These are phyloP conservation scores for Diadegma fenestrale DNA, from an alignment of 2,888 invertebrate species.

Conservation along the genomic window DNA sequence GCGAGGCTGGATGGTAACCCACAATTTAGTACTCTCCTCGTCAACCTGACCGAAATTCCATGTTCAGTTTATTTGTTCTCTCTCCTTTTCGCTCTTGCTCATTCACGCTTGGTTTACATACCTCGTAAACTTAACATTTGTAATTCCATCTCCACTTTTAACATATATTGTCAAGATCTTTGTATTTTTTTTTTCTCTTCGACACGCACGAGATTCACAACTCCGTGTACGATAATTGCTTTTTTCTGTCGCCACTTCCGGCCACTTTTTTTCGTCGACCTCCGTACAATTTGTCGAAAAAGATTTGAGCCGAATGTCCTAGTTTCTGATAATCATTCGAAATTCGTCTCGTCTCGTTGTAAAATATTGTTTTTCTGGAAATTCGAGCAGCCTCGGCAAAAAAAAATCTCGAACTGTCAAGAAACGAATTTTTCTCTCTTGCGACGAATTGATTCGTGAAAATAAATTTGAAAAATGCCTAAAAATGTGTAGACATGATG, in stretches of 20 bases:
- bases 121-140: neutral
- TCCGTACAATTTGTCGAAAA: neutral
- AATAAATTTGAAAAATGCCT: neutral
- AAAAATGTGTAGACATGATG: neutral
- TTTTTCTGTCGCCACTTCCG: constrained; percentile 26
- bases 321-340: neutral
- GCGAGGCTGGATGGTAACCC: constrained; percentile 27
- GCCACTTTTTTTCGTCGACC: neutral
- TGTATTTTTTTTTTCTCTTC: neutral
- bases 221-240: neutral
- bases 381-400: too few species aligned
- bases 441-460: neutral
- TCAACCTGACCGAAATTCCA: constrained; percentile 55
- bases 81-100: neutral
- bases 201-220: constrained; percentile 27
- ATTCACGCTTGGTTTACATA: neutral
- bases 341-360: too few species aligned
- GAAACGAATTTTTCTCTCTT: too few species aligned
- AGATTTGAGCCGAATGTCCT: neutral
- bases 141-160: neutral
- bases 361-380: too few species aligned
- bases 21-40: constrained; percentile 45
- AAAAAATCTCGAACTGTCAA: too few species aligned
- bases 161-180: constrained; percentile 16
- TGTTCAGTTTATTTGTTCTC: constrained; percentile 14